Percentiles rank a stretch among this genome's conserved stretches.
Evolutionary conservation across 2,888 invertebrate species (phyloP).

Genomic region (Alcis repandata): DNA sequence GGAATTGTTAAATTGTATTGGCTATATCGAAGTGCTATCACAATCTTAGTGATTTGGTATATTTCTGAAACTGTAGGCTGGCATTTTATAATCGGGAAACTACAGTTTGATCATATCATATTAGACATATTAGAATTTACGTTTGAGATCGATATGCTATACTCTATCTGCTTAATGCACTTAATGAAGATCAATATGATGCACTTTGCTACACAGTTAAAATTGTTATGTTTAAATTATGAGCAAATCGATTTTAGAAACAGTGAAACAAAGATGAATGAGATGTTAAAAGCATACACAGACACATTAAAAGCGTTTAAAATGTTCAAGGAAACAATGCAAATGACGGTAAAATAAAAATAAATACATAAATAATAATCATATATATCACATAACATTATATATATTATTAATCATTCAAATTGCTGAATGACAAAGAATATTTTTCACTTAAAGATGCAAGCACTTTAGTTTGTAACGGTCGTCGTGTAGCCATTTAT

Average conservation of each 20-base stretch:
- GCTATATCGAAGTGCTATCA: background rate
- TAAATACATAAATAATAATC: no score
- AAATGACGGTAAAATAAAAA: background rate
- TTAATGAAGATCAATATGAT: background rate
- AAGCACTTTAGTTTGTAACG: no score
- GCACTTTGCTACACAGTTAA: background rate
- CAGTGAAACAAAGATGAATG: background rate
- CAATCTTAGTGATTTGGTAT: background rate
- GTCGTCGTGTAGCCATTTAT: no score
- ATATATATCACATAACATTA: no score
- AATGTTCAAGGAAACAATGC: background rate
- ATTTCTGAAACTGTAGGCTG: background rate
- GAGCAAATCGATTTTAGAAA: background rate
- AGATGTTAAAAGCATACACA: background rate
- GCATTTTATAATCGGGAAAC: background rate
- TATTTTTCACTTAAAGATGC: no score
- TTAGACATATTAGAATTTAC: background rate
- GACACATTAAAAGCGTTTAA: background rate
- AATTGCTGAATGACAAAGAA: no score
- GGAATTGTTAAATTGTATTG: background rate
- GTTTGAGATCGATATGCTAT: slow-evolving; percentile 6
- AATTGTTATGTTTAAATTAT: slow-evolving; percentile 1
- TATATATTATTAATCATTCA: no score
- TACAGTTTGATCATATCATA: background rate
- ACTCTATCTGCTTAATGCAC: background rate